phyloP scores from a whole-genome alignment of 2,113 vertebrate species.

The Pelecanoides urinatrix region DNA sequence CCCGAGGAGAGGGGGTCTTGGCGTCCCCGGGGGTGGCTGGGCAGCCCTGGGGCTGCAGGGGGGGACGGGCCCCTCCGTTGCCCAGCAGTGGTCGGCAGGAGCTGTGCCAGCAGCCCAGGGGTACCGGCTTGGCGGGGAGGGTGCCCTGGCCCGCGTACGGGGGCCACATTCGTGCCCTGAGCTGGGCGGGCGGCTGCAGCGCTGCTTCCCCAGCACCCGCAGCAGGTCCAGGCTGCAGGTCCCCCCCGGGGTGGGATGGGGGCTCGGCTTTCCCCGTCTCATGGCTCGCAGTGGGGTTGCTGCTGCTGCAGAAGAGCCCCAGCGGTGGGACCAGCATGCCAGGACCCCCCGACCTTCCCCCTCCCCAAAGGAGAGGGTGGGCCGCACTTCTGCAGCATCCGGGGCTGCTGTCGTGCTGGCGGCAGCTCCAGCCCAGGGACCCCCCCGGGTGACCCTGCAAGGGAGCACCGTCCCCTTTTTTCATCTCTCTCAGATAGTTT shows the following conservation, averaged over 20 bases:
- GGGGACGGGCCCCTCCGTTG: not conserved
- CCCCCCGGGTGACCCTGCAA: not conserved
- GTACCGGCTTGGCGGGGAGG: not conserved
- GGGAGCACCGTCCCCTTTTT: not conserved
- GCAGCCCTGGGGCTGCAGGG: not conserved
- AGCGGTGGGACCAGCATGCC: not conserved
- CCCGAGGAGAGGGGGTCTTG: not conserved
- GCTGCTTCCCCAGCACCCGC: not conserved
- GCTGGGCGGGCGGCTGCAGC: not conserved
- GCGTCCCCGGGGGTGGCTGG: not conserved
- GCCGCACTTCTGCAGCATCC: not conserved
- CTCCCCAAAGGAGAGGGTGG: not conserved
- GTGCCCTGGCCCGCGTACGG: rapidly evolving
- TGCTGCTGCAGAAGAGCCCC: not conserved
- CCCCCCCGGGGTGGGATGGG: rapidly evolving
- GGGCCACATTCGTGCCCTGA: too few relatives aligned
- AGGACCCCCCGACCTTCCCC: not conserved
- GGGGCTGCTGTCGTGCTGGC: not conserved
- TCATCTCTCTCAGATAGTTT: not conserved
- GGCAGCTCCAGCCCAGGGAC: not conserved
- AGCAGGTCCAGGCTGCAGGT: not conserved
- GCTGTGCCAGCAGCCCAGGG: not conserved
- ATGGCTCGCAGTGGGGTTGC: not conserved
- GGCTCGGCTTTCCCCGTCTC: not conserved
- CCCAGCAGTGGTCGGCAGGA: not conserved